Base-by-base conservation (phyloP, 2,113 vertebrate genomes). In the Gila orcuttii region DNA sequence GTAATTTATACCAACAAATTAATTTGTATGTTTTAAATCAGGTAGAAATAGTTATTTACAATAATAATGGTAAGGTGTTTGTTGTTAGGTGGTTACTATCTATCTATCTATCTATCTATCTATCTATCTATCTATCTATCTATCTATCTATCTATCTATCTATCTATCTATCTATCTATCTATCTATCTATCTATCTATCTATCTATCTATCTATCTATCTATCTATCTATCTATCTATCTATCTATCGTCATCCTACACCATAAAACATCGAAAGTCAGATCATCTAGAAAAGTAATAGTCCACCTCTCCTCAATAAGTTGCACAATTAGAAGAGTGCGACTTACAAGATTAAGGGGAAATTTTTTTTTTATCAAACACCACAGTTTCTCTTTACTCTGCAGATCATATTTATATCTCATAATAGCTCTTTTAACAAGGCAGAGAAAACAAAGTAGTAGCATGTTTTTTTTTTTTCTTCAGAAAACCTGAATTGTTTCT, bases 121-220 rank as follows among this genome's bases (percentile, higher is more conserved):
- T 3, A 69, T 69, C 64, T 33, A 68, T 68, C 64, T 33, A 68
- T 68, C 64, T 36, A 69, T 69, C 66, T 36, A 19, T 69, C 66
- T 36, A 69, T 69, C 31, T 19, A 69, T 69, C 15, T 21, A 69
- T 71, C 17, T 39, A 66, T 66, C 31, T 3, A 69, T 69, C 28
- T 2, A 33, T 68, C 31, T 8, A 31, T 68, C 31, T 17, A 33
- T 68, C 15, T 8, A 68, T 68, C 28, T 19, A 68, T 66, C 28
- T 17, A 66, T 68, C 28, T 36, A 68, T 68, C 31, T 36, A 68
- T 68, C 31, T 36, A 68, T 68, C 28, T 33, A 66, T 68, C 28
- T 33, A 68, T 68, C 31, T 36, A 68, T 68, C 31, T 36, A 68
- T 68, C 64, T 7, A 68, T 68, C 64, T 19, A 33, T 68, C 64